Base-by-base conservation (phyloP, 2,113 vertebrate genomes). In the Pluvialis apricaria region DNA sequence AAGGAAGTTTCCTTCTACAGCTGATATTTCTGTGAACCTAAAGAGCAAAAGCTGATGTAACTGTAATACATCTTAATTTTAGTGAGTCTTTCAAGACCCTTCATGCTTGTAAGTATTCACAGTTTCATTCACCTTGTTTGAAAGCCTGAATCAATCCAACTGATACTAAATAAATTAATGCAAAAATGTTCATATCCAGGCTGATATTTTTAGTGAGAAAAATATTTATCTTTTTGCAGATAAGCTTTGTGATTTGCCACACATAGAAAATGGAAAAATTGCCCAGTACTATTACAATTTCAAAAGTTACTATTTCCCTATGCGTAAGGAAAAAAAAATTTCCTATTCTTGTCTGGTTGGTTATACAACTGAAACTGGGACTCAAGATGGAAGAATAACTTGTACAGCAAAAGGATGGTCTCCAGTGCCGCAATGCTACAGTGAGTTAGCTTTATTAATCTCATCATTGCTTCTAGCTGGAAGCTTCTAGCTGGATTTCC, bases 211-310 rank as follows among this genome's bases (percentile, higher is more conserved):
- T 40, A 58, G 29, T 54, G n/a, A 68, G 57, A 44, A 64, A 65
- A 28, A 26, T 16, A 36, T 54, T 64, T 58, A 13, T 82, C 19
- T 82, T 95, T 92, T 98, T 97, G 28, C 96, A 98, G 98, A 95
- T 54, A 97, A 72, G 49, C 55, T 49, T 61, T 98, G 98, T 93
- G 96, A 93, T 73, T 91, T 98, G 86, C 98, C 98, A 19, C 62
- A 14, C 2, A 83, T 98, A 94, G 95, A 97, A 92, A 97, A 98
- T 85, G 98, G 98, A 93, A 89, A 72, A 28, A 86, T 98, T 76
- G 97, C 97, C 38, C 92, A 79, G 15, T 98, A 97, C 82, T 98
- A 97, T 65, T 98, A 98, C 49, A 96, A 73, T 72, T 98, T 98
- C 82, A 96, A 51, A 96, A 97, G 18, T 45, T 80, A 97, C 77